Evolutionary conservation across 2,113 vertebrate species (phyloP), one percentile per base, ranked within the genome.

Genomic region (Pyrgilauda ruficollis): DNA sequence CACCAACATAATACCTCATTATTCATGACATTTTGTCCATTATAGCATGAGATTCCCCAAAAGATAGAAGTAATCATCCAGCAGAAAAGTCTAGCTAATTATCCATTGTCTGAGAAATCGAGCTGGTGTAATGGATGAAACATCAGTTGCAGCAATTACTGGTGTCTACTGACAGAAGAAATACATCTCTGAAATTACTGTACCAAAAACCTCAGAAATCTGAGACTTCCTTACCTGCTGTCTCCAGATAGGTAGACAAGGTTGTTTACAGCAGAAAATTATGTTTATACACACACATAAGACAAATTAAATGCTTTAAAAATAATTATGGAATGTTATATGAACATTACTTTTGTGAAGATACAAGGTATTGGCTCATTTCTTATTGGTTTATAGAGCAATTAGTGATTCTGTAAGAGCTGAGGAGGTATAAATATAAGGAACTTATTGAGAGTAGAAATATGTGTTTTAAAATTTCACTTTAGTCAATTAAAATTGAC

Each of bases 61-160:
- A 92, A 73, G 75, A 66, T 50, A 89, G 78, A 96, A 93, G 85
- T 96, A 97, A 97, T 97, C 67, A 96, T 68, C 66, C 86, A 85
- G 68, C 62, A 79, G 67, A 82, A 69, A 75, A 73, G 61, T 93
- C 46, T 73, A 86, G 49, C 44, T 97, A 88, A 97, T 97, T 97
- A 96, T 95, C 92, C 96, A 23, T 95, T 94, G 78, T 93, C 86
- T 31, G 50, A 98, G 87, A 93, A 96, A 73, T 61, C 4, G 61
- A 87, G 46, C 49, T 66, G 58, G 55, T 84, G 21, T 93, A 97
- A 96, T 84, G 79, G 90, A 95, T 87, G 83, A 96, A 97, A 93
- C 89, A 90, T 96, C 96, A 97, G 33, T 94, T 93, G 73, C 27
- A 56, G 24, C 26, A 79, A 43, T 64, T 86, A 31, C 24, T 56